Conservation (phyloP, 2,113 vertebrate species). For the Hassar affinis region DNA sequence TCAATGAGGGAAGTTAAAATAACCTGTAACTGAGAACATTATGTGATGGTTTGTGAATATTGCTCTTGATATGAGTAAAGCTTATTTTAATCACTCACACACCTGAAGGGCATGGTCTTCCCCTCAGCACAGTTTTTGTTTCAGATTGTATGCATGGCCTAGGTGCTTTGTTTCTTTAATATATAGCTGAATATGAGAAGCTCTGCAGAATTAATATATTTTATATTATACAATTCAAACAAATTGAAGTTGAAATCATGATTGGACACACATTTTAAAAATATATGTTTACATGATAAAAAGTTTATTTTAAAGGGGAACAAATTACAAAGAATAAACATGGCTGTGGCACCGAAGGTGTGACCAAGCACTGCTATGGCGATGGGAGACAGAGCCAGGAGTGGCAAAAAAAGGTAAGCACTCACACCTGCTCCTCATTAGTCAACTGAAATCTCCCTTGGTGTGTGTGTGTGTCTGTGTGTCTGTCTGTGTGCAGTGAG, state of each 20-base stretch:
- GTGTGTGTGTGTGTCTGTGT: too few relatives aligned
- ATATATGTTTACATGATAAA: neutral
- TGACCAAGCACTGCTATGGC: too few relatives aligned
- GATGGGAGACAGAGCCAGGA: too few relatives aligned
- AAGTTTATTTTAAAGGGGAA: neutral
- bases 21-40: neutral
- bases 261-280: too few relatives aligned
- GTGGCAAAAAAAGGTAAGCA: too few relatives aligned
- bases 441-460: too few relatives aligned
- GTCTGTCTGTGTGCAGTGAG: too few relatives aligned
- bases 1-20: slow-evolving; percentile 22
- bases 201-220: neutral
- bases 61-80: neutral
- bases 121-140: neutral
- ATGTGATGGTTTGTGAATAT: slow-evolving; percentile 2
- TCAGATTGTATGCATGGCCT: neutral
- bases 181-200: neutral
- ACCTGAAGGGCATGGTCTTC: neutral
- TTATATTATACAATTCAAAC: neutral
- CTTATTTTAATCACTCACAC: slow-evolving; percentile 24
- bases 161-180: neutral
- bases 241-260: neutral
- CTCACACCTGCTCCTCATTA: too few relatives aligned
- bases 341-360: neutral
- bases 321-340: slow-evolving; percentile 5